phyloP scores from a whole-genome alignment of 2,888 invertebrate species.

The Osmoderma eremita region DNA sequence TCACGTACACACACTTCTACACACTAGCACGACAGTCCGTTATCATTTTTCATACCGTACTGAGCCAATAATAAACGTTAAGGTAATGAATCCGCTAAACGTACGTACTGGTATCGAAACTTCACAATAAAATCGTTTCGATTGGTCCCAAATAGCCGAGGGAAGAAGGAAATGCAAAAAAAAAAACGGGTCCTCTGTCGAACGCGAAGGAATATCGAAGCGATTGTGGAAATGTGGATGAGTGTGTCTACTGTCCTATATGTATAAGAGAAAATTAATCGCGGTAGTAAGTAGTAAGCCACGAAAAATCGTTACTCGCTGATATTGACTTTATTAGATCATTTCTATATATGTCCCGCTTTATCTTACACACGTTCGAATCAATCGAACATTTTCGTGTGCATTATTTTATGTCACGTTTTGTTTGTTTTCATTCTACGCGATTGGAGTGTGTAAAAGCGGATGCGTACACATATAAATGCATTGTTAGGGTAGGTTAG shows the following conservation, averaged over 20 bases:
- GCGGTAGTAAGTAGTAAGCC: conserved; percentile 33
- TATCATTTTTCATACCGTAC: conserved; percentile 38
- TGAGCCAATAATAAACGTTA: conserved; percentile 38
- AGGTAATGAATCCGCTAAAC: conserved; percentile 12
- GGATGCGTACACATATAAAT: conserved; percentile 2
- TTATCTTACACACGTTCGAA: conserved; percentile 47
- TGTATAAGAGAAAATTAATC: conserved; percentile 31
- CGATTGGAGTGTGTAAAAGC: not conserved
- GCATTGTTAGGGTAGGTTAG: conserved; percentile 25
- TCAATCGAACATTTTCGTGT: conserved; percentile 31
- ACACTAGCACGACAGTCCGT: conserved; percentile 32
- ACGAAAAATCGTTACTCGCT: conserved; percentile 37
- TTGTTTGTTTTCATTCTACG: conserved; percentile 32
- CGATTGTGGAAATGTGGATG: not conserved
- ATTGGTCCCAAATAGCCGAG: not conserved
- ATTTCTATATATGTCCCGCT: conserved; percentile 52
- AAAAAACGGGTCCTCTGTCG: not conserved
- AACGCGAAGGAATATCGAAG: not conserved
- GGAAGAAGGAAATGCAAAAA: not conserved
- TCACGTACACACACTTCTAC: conserved; percentile 42
- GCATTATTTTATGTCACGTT: conserved; percentile 35
- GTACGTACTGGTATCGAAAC: conserved; percentile 3
- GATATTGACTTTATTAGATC: conserved; percentile 54
- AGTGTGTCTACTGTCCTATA: not conserved
- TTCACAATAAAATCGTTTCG: not conserved